Base-by-base conservation (phyloP, 2,888 invertebrate species). In the Amblyjoppa fuscipennis region DNA sequence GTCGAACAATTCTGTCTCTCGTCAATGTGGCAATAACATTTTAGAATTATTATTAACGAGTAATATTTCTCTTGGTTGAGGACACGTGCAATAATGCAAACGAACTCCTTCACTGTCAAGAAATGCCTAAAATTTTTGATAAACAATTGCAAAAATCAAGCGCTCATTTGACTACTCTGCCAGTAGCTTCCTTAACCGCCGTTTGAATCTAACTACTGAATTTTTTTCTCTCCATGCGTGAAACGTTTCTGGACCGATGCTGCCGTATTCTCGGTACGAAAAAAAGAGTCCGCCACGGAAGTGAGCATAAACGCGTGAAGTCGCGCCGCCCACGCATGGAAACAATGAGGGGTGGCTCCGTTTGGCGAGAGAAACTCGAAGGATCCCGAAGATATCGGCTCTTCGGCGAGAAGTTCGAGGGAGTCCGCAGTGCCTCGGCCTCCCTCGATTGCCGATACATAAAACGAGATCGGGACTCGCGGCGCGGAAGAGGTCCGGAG, bases 261-360 rank as follows among this genome's bases (percentile, higher is more conserved):
- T 9, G 11, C 45, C 31, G 49, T 38, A 5, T 59, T 61, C n/a
- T 28, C 13, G 61, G 16, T 61, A 9, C 61, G 28, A 25, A 61
- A n/a, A 28, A 45, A 49, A 20, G 45, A 75, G 13, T 38, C 68
- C 51, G 53, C 53, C 76, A 68, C 76, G 76, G 75, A 76, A 76
- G 66, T 76, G 13, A 34, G 34, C 49, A 51, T 51, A 76, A n/a
- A 51, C 49, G 75, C 20, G 51, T 20, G 56, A 66, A 76, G 31
- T 66, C 51, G 25, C 16, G 51, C 13, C 45, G 68, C 66, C 76
- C 31, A 68, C 76, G 13, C 53, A 53, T 13, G 25, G 53, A 41
- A 53, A 76, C 66, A 76, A 76, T 76, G 68, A 53, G 25, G n/a
- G 66, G 53, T 38, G 45, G 45, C 7, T 41, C 20, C 20, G 56